Evolutionary conservation across 2,113 vertebrate species (phyloP).

Genomic region (Vidua macroura): DNA sequence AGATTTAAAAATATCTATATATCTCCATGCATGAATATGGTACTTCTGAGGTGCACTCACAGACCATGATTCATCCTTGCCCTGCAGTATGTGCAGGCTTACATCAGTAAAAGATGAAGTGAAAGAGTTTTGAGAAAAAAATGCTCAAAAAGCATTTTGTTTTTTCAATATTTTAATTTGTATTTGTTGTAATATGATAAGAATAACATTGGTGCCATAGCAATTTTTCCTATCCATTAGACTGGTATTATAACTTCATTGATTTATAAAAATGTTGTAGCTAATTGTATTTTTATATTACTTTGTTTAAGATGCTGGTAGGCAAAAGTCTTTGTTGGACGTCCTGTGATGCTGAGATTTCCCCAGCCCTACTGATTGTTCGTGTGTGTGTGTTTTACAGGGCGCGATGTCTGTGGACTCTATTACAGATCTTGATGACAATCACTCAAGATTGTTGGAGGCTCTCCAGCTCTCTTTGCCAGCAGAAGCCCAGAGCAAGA

Average conservation of each 20-base stretch:
- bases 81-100: neutral
- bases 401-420: slow-evolving; percentile 98
- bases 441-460: slow-evolving; percentile 92
- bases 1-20: neutral
- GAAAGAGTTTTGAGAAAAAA: neutral
- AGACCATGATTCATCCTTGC: neutral
- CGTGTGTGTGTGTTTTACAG: slow-evolving; percentile 72
- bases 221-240: neutral
- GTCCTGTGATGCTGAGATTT: neutral
- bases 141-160: neutral
- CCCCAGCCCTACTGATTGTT: neutral
- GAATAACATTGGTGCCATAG: neutral
- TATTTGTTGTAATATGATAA: neutral
- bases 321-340: neutral
- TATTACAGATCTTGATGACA: slow-evolving; percentile 97
- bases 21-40: neutral
- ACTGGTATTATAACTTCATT: neutral
- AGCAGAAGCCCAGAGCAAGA: slow-evolving; percentile 84
- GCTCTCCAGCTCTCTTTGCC: slow-evolving; percentile 96
- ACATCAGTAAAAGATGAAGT: neutral
- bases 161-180: neutral
- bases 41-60: neutral
- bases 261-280: neutral
- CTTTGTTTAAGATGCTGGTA: neutral
- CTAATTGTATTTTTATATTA: neutral